Percentiles rank a stretch among this genome's conserved stretches.
These are phyloP conservation scores for Malurus leucopterus DNA, from an alignment of 2,797 vertebrate genomes.

Conservation along the genomic window DNA sequence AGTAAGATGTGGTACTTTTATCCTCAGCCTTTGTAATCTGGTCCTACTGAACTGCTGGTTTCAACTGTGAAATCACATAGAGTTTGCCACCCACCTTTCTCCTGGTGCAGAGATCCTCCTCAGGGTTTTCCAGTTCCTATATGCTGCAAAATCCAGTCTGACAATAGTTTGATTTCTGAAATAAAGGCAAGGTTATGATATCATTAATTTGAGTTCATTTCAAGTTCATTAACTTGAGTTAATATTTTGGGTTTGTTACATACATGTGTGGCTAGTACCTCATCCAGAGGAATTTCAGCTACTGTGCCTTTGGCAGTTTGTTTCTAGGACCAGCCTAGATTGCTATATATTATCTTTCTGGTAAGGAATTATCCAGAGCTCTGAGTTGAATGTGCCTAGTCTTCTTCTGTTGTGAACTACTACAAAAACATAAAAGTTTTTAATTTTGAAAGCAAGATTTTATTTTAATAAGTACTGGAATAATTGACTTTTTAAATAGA, in stretches of 20 bases:
- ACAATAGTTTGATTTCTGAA: background rate
- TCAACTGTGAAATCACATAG: accelerated
- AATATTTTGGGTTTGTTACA: background rate
- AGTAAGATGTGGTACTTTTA: background rate
- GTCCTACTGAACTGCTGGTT: background rate
- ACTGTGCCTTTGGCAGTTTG: background rate
- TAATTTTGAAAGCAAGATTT: background rate
- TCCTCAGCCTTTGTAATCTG: background rate
- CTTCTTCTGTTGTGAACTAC: background rate
- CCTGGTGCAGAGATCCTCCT: background rate
- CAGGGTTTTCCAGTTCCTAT: background rate
- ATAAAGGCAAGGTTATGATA: background rate
- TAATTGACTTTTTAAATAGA: background rate
- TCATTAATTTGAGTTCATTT: background rate
- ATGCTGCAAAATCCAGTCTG: background rate
- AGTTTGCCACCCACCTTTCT: background rate
- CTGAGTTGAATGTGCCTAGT: background rate
- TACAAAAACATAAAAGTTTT: background rate
- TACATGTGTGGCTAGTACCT: accelerated
- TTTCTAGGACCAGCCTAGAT: background rate
- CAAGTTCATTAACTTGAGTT: background rate
- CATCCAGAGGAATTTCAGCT: background rate
- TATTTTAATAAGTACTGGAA: background rate
- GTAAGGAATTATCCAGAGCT: background rate
- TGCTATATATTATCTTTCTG: background rate